phyloP scores from a whole-genome alignment of 2,797 vertebrate genomes.

The Chelon labrosus region DNA sequence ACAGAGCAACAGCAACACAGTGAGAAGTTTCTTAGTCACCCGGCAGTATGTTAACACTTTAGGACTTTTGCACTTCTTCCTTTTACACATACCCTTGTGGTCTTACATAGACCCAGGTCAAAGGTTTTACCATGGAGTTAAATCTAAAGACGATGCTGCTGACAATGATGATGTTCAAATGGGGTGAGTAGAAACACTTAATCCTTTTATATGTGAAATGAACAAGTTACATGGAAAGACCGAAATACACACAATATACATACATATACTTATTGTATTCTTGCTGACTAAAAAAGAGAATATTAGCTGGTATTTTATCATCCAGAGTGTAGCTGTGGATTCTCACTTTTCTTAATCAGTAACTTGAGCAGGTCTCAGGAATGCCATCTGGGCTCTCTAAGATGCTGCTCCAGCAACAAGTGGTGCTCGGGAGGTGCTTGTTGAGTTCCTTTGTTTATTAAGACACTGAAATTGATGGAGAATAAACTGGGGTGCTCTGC shows the following conservation, averaged over 20 bases:
- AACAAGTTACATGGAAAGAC: conserved; percentile 12
- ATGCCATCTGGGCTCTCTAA: conserved; percentile 37
- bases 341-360: conserved; percentile 2
- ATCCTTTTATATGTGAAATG: conserved; percentile 26
- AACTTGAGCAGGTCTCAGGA: conserved; percentile 30
- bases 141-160: conserved; percentile 80
- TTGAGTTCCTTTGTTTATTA: not conserved
- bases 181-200: conserved; percentile 78
- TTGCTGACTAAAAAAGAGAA: not conserved
- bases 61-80: conserved; percentile 14
- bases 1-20: conserved; percentile 15
- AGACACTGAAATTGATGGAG: conserved; percentile 6
- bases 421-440: conserved; percentile 35
- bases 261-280: not conserved
- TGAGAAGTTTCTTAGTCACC: conserved; percentile 9
- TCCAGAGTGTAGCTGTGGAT: not conserved
- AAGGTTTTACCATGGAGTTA: conserved; percentile 74
- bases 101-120: not conserved
- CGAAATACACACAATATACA: not conserved
- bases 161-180: conserved; percentile 86
- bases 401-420: conserved; percentile 45
- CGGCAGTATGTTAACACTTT: conserved; percentile 44
- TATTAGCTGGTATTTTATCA: not conserved
- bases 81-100: not conserved
- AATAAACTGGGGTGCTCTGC: conserved; percentile 11